These are phyloP conservation scores for Micromesistius poutassou DNA, from an alignment of 2,797 vertebrate species.

Conservation along the genomic window DNA sequence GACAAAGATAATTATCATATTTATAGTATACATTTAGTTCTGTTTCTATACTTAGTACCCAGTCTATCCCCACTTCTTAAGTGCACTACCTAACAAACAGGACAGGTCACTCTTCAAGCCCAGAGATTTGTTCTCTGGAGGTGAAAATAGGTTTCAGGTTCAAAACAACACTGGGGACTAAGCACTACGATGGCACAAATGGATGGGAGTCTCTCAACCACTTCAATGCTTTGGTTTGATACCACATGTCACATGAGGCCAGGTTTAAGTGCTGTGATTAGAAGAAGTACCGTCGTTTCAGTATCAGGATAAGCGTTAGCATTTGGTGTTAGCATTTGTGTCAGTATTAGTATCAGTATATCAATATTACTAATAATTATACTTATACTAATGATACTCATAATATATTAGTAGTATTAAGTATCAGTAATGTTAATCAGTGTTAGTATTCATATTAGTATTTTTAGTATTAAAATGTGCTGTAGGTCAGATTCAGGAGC, in stretches of 20 bases:
- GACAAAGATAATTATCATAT: background rate
- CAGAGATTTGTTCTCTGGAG: background rate
- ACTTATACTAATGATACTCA: too few relatives aligned
- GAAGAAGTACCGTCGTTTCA: background rate
- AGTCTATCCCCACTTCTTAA: background rate
- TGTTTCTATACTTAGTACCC: background rate
- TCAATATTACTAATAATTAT: background rate
- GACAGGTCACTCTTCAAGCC: background rate
- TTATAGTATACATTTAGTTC: background rate
- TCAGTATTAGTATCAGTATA: background rate
- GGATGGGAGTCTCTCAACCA: background rate
- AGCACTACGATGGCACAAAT: background rate
- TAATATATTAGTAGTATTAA: background rate
- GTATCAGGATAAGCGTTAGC: background rate
- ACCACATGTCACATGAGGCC: background rate
- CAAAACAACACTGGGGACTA: background rate
- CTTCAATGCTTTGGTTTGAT: background rate
- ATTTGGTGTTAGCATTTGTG: background rate
- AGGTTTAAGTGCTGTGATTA: background rate
- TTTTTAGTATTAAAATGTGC: too few relatives aligned
- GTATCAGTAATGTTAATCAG: too few relatives aligned
- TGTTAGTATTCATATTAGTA: too few relatives aligned
- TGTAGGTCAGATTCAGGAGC: too few relatives aligned
- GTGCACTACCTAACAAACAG: background rate
- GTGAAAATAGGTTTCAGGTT: background rate